Evolutionary conservation across 2,113 vertebrate species (phyloP).

Genomic region (Panthera leo): DNA sequence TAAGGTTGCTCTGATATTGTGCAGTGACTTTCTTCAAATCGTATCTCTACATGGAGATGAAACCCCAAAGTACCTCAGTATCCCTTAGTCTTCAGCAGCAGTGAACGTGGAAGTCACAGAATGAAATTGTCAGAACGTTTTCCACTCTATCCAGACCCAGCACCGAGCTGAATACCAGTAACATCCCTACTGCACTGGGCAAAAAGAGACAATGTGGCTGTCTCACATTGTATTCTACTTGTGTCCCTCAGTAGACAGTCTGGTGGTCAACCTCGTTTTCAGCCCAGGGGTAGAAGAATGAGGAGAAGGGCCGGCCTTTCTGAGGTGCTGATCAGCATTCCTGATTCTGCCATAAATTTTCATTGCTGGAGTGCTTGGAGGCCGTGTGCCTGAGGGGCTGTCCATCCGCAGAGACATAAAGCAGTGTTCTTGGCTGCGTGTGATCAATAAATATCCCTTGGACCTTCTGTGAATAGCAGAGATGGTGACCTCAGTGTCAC

Average conservation of each 20-base stretch:
- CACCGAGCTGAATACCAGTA: not conserved
- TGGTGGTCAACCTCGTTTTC: not conserved
- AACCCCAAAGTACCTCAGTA: not conserved
- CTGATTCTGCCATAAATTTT: not conserved
- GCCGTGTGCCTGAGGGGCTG: not conserved
- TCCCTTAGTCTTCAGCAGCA: not conserved
- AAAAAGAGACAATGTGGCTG: not conserved
- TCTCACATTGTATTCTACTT: not conserved
- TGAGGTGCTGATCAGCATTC: not conserved
- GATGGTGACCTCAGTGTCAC: constrained; percentile 74
- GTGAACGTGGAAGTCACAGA: not conserved
- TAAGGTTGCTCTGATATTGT: not conserved
- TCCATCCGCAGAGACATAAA: constrained; percentile 59
- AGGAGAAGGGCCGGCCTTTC: not conserved
- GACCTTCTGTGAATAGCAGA: constrained; percentile 62
- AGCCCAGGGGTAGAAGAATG: not conserved
- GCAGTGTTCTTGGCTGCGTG: constrained; percentile 41
- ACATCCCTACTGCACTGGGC: not conserved
- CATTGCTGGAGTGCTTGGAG: not conserved
- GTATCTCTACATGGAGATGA: not conserved
- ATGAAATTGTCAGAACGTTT: not conserved
- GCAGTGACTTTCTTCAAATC: not conserved
- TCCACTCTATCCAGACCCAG: not conserved
- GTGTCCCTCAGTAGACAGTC: not conserved
- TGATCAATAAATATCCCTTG: constrained; percentile 68